These are phyloP conservation scores for Corythaixoides concolor DNA, from an alignment of 2,113 vertebrate genomes.

Conservation along the genomic window DNA sequence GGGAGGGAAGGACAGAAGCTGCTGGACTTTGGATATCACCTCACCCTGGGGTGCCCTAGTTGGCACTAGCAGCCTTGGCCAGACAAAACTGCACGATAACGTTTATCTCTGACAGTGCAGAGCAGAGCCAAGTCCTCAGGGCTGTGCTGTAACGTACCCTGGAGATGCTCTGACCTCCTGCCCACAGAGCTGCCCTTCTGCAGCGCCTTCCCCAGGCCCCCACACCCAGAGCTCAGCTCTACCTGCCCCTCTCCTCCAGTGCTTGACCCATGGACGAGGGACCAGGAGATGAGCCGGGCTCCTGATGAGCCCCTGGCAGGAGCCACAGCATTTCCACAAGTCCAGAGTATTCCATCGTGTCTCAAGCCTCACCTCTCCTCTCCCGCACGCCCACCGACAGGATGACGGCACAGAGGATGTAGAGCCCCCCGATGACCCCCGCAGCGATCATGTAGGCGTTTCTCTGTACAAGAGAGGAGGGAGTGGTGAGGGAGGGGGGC, in stretches of 20 bases:
- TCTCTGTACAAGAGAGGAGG: conserved; percentile 64
- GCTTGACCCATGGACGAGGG: fast-evolving
- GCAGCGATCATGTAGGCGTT: conserved; percentile 90
- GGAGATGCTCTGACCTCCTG: neutral
- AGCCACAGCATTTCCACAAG: fast-evolving
- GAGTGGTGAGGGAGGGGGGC: neutral
- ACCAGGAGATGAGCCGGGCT: neutral
- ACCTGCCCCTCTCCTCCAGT: neutral
- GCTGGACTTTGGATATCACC: neutral
- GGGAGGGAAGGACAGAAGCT: neutral
- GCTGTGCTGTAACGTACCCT: neutral
- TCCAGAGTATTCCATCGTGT: fast-evolving
- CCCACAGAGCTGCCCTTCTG: neutral
- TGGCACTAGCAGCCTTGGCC: neutral
- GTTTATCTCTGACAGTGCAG: neutral
- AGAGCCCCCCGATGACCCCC: conserved; percentile 86
- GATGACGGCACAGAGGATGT: conserved; percentile 83
- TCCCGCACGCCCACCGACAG: conserved; percentile 86
- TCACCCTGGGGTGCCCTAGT: neutral
- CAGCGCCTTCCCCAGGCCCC: neutral
- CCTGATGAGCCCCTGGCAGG: neutral
- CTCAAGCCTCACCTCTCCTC: conserved; percentile 78
- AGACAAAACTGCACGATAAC: neutral
- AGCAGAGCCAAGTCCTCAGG: neutral
- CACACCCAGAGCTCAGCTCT: neutral